These are phyloP conservation scores for Clarias batrachus DNA, from an alignment of 2,113 vertebrate species.

Conservation along the genomic window DNA sequence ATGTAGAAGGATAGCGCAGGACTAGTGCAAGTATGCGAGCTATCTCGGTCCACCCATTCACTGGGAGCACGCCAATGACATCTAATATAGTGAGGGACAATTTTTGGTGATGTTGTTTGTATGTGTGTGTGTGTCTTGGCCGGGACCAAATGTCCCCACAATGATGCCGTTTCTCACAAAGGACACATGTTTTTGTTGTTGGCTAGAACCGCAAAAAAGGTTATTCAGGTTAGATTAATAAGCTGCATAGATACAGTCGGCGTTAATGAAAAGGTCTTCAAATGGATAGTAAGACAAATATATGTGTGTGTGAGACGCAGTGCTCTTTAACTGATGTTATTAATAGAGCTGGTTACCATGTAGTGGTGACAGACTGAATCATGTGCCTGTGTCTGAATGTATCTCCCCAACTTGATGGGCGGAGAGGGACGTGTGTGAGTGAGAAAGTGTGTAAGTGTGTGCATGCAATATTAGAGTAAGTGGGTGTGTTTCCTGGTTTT, in stretches of 20 bases:
- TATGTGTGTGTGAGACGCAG: slow-evolving; percentile 19
- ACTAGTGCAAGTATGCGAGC: neutral
- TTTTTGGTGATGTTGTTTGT: slow-evolving; percentile 32
- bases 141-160: neutral
- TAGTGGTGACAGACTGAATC: slow-evolving; percentile 75
- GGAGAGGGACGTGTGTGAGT: slow-evolving; percentile 41
- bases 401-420: slow-evolving; percentile 68
- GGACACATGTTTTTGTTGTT: neutral
- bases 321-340: slow-evolving; percentile 71
- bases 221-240: neutral
- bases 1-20: neutral
- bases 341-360: slow-evolving; percentile 68
- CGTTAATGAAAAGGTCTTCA: neutral
- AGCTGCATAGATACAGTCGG: neutral
- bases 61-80: slow-evolving; percentile 68
- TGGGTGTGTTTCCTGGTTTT: slow-evolving; percentile 28
- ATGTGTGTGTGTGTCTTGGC: slow-evolving; percentile 32
- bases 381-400: slow-evolving; percentile 73
- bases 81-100: slow-evolving; percentile 55
- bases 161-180: neutral
- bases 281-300: slow-evolving; percentile 12
- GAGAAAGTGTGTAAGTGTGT: neutral
- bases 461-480: slow-evolving; percentile 1
- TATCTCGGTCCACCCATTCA: slow-evolving; percentile 52
- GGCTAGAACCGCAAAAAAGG: neutral